phyloP scores from a whole-genome alignment of 2,113 vertebrate species.

The Dunckerocampus dactyliophorus region DNA sequence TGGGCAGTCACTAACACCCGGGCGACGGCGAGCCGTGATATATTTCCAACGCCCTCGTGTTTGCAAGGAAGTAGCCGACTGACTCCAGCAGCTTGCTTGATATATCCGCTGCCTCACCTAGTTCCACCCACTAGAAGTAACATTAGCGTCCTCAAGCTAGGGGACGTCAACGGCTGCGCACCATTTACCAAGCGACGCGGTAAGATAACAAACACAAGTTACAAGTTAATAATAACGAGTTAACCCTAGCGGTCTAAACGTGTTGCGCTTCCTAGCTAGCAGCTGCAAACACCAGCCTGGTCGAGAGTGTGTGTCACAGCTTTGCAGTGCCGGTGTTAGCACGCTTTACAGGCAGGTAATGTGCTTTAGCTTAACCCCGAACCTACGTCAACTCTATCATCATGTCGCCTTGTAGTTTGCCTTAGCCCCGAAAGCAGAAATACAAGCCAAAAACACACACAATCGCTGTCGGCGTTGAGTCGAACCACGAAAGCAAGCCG shows the following conservation, averaged over 20 bases:
- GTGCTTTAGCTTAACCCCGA: constrained; percentile 54
- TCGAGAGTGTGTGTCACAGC: constrained; percentile 23
- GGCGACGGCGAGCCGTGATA: constrained; percentile 24
- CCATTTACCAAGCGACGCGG: constrained; percentile 43
- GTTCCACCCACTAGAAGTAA: constrained; percentile 23
- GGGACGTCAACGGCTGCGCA: constrained; percentile 27
- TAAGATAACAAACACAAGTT: constrained; percentile 38
- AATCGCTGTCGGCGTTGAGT: background rate
- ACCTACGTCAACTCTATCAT: constrained; percentile 5
- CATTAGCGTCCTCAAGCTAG: background rate
- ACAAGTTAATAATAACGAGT: background rate
- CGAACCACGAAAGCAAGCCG: background rate
- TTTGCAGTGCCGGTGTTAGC: constrained; percentile 29
- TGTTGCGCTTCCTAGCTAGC: constrained; percentile 26
- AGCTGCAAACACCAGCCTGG: constrained; percentile 21
- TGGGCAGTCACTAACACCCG: background rate
- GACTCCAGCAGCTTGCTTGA: constrained; percentile 29
- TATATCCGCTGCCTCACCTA: constrained; percentile 18
- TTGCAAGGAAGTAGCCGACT: constrained; percentile 26
- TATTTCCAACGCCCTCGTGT: constrained; percentile 39
- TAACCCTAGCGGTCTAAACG: too few species aligned
- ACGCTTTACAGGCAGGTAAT: constrained; percentile 26
- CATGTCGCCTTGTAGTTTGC: background rate
- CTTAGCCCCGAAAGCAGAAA: background rate
- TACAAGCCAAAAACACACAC: background rate